Conservation (phyloP, 1,140 invertebrate species). For the Habropoda laboriosa region DNA sequence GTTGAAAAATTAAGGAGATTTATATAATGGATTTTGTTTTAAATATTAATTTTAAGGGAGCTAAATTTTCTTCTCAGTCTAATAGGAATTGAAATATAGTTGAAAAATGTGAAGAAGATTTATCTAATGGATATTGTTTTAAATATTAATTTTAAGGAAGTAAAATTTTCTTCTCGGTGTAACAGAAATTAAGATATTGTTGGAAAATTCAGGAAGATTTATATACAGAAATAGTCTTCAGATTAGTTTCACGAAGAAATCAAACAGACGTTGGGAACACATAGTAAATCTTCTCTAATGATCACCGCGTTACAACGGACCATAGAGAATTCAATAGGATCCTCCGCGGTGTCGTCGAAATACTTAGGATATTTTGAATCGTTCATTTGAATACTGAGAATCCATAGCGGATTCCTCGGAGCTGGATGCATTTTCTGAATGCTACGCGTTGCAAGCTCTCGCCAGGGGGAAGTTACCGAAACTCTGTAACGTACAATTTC, state of each 20-base stretch:
- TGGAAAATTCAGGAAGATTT: not conserved
- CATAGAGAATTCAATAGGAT: not conserved
- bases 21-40: too few species aligned
- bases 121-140: too few species aligned
- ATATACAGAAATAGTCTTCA: not conserved
- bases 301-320: constrained; percentile 10
- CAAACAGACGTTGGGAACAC: not conserved
- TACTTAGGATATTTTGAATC: constrained; percentile 32
- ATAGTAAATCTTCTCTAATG: constrained; percentile 21
- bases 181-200: not conserved
- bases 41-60: too few species aligned
- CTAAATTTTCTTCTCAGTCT: too few species aligned
- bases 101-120: too few species aligned
- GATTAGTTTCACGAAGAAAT: not conserved
- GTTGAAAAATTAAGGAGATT: too few species aligned
- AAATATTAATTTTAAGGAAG: too few species aligned
- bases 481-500: not conserved
- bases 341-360: constrained; percentile 3
- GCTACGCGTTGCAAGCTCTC: not conserved
- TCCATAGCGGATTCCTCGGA: not conserved
- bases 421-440: not conserved
- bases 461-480: not conserved
- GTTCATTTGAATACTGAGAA: constrained; percentile 18
- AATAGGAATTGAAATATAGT: too few species aligned
- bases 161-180: not conserved